These are phyloP conservation scores for Athripsodes cinereus DNA, from an alignment of 2,888 invertebrate genomes.

Conservation along the genomic window DNA sequence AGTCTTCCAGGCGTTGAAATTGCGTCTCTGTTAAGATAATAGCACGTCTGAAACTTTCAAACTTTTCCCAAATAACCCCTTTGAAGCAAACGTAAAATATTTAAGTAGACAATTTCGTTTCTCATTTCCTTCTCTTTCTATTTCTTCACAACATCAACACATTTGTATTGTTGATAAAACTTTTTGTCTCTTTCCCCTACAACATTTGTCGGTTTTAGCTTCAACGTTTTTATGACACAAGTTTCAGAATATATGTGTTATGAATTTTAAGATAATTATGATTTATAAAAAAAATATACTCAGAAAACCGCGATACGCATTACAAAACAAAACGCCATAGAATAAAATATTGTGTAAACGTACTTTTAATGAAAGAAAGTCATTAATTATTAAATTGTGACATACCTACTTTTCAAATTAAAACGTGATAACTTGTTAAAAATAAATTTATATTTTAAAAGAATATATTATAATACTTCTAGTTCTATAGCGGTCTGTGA, in stretches of 20 bases:
- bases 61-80: conserved; percentile 14
- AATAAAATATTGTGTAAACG: no score
- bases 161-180: neutral
- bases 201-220: conserved; percentile 3
- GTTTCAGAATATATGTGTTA: neutral
- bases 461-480: no score
- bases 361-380: no score
- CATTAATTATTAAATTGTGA: no score
- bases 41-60: conserved; percentile 15
- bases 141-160: neutral
- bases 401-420: no score
- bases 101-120: conserved; percentile 18
- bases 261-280: conserved; percentile 1
- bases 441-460: no score
- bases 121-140: conserved; percentile 5
- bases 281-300: neutral
- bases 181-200: neutral
- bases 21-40: conserved; percentile 18
- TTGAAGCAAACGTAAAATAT: conserved; percentile 17
- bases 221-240: neutral
- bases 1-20: conserved; percentile 3
- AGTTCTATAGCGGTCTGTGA: no score
- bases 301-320: no score
- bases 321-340: no score
- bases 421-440: no score